Conservation (phyloP, 1,140 invertebrate genomes). For the Drosophila tropicalis region DNA sequence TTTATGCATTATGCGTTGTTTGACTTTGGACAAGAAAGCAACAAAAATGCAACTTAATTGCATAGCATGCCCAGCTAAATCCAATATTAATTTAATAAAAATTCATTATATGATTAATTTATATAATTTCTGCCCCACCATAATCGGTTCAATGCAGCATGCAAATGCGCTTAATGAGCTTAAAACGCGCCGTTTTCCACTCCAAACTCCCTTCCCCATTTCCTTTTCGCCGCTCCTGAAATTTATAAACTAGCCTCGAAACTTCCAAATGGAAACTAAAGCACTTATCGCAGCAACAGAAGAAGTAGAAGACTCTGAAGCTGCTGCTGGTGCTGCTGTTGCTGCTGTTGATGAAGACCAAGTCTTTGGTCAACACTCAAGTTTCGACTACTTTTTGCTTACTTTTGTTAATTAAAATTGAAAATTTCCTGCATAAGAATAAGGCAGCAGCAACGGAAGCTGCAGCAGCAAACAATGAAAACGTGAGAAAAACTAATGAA, state of each 20-base stretch:
- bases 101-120: conserved; percentile 68
- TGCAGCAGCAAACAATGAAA: conserved; percentile 41
- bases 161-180: conserved; percentile 67
- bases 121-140: conserved; percentile 46
- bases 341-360: conserved; percentile 10
- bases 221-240: conserved; percentile 26
- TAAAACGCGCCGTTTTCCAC: conserved; percentile 23
- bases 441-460: background rate
- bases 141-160: conserved; percentile 55
- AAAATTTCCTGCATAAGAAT: conserved; percentile 29
- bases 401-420: conserved; percentile 59
- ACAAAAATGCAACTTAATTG: conserved; percentile 24
- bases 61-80: conserved; percentile 43
- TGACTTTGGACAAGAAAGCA: conserved; percentile 52
- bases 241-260: conserved; percentile 41
- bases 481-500: conserved; percentile 43
- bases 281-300: conserved; percentile 27
- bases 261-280: conserved; percentile 6
- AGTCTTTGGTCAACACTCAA: conserved; percentile 22
- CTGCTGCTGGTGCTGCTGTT: background rate
- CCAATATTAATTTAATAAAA: conserved; percentile 75
- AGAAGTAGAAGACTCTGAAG: background rate
- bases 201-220: background rate
- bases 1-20: conserved; percentile 49
- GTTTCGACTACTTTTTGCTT: conserved; percentile 19